These are phyloP conservation scores for Acanthopleura granulata DNA, from an alignment of 2,888 invertebrate species.

Conservation along the genomic window DNA sequence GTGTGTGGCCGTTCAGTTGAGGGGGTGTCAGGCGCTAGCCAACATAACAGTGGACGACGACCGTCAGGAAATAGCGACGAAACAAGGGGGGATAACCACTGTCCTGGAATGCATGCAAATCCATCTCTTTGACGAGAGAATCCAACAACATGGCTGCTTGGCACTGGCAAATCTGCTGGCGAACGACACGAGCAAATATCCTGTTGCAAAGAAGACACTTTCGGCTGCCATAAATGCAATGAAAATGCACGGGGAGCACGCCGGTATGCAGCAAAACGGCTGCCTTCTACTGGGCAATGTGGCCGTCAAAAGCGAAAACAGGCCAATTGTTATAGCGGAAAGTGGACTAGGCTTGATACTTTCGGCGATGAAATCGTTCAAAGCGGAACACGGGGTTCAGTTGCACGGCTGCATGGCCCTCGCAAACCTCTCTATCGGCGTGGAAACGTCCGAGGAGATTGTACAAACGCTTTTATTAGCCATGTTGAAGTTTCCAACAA, in stretches of 20 bases:
- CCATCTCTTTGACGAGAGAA: not conserved
- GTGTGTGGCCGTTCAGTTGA: not conserved
- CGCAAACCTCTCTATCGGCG: not conserved
- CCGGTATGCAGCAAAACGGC: not conserved
- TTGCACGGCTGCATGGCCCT: conserved; percentile 1
- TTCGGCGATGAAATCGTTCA: not conserved
- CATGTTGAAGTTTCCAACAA: not conserved
- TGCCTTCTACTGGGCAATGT: conserved; percentile 12
- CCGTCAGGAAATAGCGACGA: not conserved
- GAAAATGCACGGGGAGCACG: not conserved
- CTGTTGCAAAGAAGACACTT: not conserved
- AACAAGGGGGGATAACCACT: not conserved
- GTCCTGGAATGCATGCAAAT: not conserved
- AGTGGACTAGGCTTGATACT: not conserved
- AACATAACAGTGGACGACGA: conserved; percentile 1
- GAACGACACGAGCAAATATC: not conserved
- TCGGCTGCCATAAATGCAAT: not conserved
- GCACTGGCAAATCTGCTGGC: not conserved
- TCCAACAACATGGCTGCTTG: conserved; percentile 8
- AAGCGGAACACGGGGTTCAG: not conserved
- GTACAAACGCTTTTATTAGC: not conserved
- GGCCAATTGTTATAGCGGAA: not conserved
- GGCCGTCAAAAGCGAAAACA: not conserved
- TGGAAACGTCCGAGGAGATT: not conserved
- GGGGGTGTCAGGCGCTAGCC: conserved; percentile 1